Conservation (phyloP, 2,113 vertebrate species). For the Lycaon pictus region DNA sequence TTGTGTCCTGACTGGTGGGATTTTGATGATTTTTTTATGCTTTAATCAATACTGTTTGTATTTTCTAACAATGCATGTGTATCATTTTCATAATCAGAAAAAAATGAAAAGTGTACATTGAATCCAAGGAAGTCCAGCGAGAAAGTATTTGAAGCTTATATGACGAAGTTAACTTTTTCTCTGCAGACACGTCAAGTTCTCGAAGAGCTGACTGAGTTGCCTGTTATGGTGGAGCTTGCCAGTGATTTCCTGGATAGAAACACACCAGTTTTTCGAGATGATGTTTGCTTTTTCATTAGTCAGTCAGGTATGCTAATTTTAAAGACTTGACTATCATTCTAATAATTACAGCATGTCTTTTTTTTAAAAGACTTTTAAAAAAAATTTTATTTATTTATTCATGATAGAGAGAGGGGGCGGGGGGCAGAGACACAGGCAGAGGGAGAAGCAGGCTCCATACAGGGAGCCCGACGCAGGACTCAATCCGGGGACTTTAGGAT, state of each 20-base stretch:
- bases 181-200: conserved; percentile 97
- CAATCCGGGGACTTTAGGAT: too few relatives aligned
- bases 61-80: conserved; percentile 4
- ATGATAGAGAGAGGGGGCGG: too few relatives aligned
- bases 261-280: conserved; percentile 97
- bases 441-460: too few relatives aligned
- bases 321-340: neutral
- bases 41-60: conserved; percentile 39
- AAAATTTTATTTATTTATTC: too few relatives aligned
- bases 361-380: too few relatives aligned
- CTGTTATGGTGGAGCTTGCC: conserved; percentile 98
- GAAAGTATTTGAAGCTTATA: neutral
- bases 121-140: neutral
- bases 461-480: too few relatives aligned
- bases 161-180: conserved; percentile 35
- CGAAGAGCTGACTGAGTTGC: conserved; percentile 97
- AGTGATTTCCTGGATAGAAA: conserved; percentile 99
- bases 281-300: conserved; percentile 99
- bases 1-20: neutral
- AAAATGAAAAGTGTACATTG: neutral
- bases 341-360: neutral
- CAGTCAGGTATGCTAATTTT: conserved; percentile 92
- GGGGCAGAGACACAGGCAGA: too few relatives aligned
- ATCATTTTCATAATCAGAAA: conserved; percentile 49
- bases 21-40: conserved; percentile 30